A percentile compares a stretch with the other conserved stretches of the same genome.
Conservation (phyloP, 2,797 vertebrate genomes). For the Glossophaga mutica region DNA sequence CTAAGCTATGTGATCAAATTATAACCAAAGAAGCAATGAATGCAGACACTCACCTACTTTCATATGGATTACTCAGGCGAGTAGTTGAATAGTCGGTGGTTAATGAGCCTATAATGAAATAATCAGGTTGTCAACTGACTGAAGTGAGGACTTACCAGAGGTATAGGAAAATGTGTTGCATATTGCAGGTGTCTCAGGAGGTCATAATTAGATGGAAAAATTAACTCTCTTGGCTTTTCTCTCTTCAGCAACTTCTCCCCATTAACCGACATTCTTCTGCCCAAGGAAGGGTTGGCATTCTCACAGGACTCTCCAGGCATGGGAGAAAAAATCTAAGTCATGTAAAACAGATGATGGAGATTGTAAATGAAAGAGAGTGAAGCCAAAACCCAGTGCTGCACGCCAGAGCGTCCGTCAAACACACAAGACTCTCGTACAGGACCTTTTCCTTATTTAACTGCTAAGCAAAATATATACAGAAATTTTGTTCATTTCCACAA, state of each 20-base stretch:
- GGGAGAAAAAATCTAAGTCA: conserved; percentile 83
- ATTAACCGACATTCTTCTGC: conserved; percentile 77
- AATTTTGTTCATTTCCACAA: background rate
- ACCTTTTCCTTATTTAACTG: background rate
- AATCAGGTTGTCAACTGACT: background rate
- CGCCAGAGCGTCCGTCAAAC: background rate
- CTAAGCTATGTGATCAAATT: background rate
- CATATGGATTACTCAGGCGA: no score
- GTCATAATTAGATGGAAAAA: conserved; percentile 82
- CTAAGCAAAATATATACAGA: background rate
- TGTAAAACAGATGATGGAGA: conserved; percentile 77
- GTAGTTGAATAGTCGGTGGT: background rate
- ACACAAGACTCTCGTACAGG: background rate
- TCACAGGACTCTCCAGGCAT: conserved; percentile 81
- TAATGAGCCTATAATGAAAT: background rate
- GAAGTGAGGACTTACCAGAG: conserved; percentile 74
- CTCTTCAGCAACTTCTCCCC: conserved; percentile 80
- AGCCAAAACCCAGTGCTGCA: background rate
- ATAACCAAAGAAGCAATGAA: background rate
- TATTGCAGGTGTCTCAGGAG: conserved; percentile 83
- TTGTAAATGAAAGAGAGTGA: conserved; percentile 52
- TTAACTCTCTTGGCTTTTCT: conserved; percentile 77
- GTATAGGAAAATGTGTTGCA: conserved; percentile 83
- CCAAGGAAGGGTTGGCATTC: conserved; percentile 74
- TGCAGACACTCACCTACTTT: background rate